Conservation (phyloP, 2,888 invertebrate species). For the Sminthurides aquaticus region DNA sequence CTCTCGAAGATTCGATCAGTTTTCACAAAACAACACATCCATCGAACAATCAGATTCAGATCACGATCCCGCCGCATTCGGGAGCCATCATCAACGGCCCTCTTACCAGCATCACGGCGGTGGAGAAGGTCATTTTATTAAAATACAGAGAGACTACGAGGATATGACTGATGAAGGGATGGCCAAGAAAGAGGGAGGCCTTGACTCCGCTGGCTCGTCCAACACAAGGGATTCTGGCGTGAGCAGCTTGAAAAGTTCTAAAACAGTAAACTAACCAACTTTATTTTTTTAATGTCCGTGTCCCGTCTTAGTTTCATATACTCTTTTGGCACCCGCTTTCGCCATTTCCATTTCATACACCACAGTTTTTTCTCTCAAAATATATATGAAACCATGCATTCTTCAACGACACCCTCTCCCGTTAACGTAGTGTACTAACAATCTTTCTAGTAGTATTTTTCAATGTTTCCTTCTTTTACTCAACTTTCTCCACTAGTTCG, state of each 20-base stretch:
- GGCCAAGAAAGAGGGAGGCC: slow-evolving; percentile 22
- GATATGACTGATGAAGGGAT: not conserved
- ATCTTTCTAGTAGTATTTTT: too few relatives aligned
- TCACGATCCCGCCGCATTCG: slow-evolving; percentile 1
- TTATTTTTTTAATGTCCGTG: slow-evolving; percentile 6
- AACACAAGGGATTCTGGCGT: slow-evolving; percentile 40
- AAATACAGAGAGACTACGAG: slow-evolving; percentile 21
- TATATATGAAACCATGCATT: too few relatives aligned
- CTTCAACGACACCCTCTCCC: too few relatives aligned
- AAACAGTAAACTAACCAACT: slow-evolving; percentile 19
- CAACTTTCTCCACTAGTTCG: too few relatives aligned
- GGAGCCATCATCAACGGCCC: not conserved
- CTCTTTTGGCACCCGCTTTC: not conserved
- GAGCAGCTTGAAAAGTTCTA: slow-evolving; percentile 30
- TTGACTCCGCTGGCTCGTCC: slow-evolving; percentile 38
- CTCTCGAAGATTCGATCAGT: not conserved
- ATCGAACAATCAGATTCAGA: slow-evolving; percentile 21
- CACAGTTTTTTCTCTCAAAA: too few relatives aligned
- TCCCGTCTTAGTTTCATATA: not conserved
- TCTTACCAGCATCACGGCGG: not conserved
- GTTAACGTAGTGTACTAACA: too few relatives aligned
- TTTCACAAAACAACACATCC: slow-evolving; percentile 18
- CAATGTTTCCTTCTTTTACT: too few relatives aligned
- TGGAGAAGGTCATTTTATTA: slow-evolving; percentile 18
- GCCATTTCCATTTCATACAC: too few relatives aligned